These are phyloP conservation scores for Gila robusta DNA, from an alignment of 2,797 vertebrate species.

Conservation along the genomic window DNA sequence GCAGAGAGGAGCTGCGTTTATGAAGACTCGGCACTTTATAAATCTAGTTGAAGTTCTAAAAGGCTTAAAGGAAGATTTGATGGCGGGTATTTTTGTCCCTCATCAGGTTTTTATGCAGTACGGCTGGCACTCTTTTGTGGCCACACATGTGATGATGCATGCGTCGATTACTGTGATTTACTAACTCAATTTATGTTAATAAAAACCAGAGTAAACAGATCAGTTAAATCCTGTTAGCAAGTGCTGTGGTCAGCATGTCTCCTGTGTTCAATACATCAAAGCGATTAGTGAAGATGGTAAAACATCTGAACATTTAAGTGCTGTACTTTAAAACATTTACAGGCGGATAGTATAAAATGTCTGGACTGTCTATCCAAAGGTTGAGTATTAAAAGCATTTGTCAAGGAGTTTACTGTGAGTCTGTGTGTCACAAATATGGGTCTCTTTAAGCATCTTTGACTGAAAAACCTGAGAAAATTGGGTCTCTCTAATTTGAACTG, in stretches of 20 bases:
- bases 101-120: no score
- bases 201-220: conserved; percentile 3
- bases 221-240: conserved; percentile 12
- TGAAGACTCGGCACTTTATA: not conserved
- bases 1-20: not conserved
- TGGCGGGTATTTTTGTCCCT: not conserved
- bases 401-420: not conserved
- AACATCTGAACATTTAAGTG: not conserved
- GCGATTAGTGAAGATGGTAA: not conserved
- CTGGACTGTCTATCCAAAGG: not conserved
- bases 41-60: conserved; percentile 25
- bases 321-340: not conserved
- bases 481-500: not conserved
- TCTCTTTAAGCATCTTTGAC: not conserved
- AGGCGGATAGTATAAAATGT: not conserved
- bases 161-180: not conserved
- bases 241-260: not conserved
- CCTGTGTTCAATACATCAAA: not conserved
- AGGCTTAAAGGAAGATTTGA: conserved; percentile 15
- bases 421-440: not conserved
- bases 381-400: no score
- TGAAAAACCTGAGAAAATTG: not conserved
- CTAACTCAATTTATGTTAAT: conserved; percentile 4
- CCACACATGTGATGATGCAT: not conserved
- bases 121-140: not conserved